Evolutionary conservation across 2,888 invertebrate species (phyloP).

Genomic region (Epinotia ramella): DNA sequence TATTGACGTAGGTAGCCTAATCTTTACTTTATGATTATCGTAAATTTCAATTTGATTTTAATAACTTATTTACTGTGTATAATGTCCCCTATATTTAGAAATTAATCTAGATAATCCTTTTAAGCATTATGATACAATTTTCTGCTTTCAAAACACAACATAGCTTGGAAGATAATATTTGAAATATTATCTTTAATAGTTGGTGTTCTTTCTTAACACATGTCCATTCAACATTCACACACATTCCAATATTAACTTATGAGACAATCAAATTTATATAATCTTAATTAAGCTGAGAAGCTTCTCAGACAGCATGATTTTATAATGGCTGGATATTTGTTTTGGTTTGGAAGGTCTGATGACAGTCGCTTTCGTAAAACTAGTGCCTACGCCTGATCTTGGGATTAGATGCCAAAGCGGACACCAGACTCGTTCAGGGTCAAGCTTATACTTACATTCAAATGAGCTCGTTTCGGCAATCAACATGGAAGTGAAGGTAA

Average conservation of each 20-base stretch:
- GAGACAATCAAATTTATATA: conserved; percentile 23
- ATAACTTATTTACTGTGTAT: conserved; percentile 78
- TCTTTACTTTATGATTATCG: conserved; percentile 80
- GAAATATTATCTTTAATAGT: conserved; percentile 41
- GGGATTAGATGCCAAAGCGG: no score
- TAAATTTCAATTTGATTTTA: conserved; percentile 82
- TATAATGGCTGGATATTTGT: background rate
- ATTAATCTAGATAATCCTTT: conserved; percentile 71
- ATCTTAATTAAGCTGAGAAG: conserved; percentile 10
- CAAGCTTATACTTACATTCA: background rate
- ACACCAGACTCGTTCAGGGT: background rate
- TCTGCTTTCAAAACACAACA: conserved; percentile 59
- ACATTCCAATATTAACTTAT: conserved; percentile 33
- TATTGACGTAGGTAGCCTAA: conserved; percentile 68
- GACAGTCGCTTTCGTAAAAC: no score
- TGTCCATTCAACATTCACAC: conserved; percentile 28
- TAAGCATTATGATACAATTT: conserved; percentile 60
- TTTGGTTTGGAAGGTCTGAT: no score
- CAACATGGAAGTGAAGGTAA: background rate
- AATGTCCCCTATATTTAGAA: conserved; percentile 61
- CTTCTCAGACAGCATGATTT: background rate
- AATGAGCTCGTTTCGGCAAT: background rate
- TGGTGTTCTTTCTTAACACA: conserved; percentile 12
- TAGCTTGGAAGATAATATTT: conserved; percentile 50
- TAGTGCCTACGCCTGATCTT: no score